Percentiles rank a stretch among this genome's conserved stretches.
These are phyloP conservation scores for Typhlichthys eigenmanni DNA, from an alignment of 2,797 vertebrate genomes.

Conservation along the genomic window DNA sequence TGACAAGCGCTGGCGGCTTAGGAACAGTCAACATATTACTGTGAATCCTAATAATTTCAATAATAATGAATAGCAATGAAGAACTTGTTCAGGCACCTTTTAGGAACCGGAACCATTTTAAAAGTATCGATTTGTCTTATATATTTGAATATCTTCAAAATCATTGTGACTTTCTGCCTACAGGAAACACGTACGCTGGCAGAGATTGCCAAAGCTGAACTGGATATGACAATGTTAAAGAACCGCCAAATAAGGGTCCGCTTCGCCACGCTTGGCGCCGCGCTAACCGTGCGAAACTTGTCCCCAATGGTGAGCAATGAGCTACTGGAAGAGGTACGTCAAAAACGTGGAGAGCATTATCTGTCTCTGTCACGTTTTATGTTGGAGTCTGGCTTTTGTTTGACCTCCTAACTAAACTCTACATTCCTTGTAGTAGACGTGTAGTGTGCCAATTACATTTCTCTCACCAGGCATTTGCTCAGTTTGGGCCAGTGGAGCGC, in stretches of 20 bases:
- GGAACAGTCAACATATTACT: too few relatives aligned
- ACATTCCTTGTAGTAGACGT: background rate
- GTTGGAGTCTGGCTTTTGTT: too few relatives aligned
- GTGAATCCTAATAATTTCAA: too few relatives aligned
- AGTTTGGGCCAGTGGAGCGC: conserved; percentile 93
- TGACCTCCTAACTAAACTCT: background rate
- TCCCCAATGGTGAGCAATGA: conserved; percentile 95
- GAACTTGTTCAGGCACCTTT: too few relatives aligned
- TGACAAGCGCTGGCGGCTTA: too few relatives aligned
- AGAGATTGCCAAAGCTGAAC: conserved; percentile 94
- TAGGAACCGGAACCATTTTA: too few relatives aligned
- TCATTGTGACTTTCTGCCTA: conserved; percentile 21
- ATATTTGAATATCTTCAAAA: too few relatives aligned
- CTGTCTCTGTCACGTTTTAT: too few relatives aligned
- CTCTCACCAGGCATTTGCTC: conserved; percentile 81
- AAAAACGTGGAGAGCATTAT: too few relatives aligned
- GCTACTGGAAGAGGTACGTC: conserved; percentile 86
- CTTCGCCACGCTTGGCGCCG: conserved; percentile 90
- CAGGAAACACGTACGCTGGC: conserved; percentile 95
- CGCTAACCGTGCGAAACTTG: conserved; percentile 91
- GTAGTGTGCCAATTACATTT: background rate
- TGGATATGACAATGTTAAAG: conserved; percentile 90
- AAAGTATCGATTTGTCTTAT: too few relatives aligned
- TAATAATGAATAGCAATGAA: too few relatives aligned
- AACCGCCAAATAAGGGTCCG: conserved; percentile 91